Percentiles rank a stretch among this genome's conserved stretches.
Evolutionary conservation across 1,140 invertebrate genomes (phyloP).

Genomic region (Drosophila nigromelanica): DNA sequence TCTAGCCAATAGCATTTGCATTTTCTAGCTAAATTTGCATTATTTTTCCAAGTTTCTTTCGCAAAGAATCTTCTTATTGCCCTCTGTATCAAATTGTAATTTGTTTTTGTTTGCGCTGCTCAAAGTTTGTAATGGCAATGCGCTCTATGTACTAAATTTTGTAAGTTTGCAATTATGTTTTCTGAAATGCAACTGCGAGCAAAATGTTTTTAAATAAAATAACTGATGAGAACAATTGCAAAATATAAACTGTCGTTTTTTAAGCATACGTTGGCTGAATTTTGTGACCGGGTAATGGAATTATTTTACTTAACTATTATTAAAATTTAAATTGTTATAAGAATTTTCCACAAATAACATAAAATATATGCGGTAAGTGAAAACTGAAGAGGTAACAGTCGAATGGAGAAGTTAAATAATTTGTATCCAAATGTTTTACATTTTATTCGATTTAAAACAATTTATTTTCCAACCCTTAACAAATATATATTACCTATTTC

Average conservation of each 20-base stretch:
- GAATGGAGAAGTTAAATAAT: too few relatives aligned
- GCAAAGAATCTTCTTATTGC: background rate
- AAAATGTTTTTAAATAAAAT: constrained; percentile 12
- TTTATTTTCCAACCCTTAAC: too few relatives aligned
- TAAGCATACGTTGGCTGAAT: too few relatives aligned
- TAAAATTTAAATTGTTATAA: too few relatives aligned
- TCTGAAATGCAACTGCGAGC: constrained; percentile 25
- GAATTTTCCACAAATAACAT: too few relatives aligned
- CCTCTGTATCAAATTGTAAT: constrained; percentile 2
- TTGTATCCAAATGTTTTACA: too few relatives aligned
- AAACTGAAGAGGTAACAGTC: too few relatives aligned
- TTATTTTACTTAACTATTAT: background rate
- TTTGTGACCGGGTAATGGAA: too few relatives aligned
- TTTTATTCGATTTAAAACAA: too few relatives aligned
- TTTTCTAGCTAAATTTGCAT: constrained; percentile 34
- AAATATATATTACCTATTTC: too few relatives aligned
- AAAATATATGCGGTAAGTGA: too few relatives aligned
- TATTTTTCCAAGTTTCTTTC: constrained; percentile 20
- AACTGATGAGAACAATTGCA: background rate
- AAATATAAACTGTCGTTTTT: background rate
- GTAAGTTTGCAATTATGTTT: constrained; percentile 31
- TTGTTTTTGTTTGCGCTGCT: constrained; percentile 3
- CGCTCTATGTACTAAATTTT: constrained; percentile 47
- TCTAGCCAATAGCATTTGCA: constrained; percentile 65
- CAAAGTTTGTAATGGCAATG: background rate